Evolutionary conservation across 2,888 invertebrate species (phyloP).

Genomic region (Eristalis tenax): DNA sequence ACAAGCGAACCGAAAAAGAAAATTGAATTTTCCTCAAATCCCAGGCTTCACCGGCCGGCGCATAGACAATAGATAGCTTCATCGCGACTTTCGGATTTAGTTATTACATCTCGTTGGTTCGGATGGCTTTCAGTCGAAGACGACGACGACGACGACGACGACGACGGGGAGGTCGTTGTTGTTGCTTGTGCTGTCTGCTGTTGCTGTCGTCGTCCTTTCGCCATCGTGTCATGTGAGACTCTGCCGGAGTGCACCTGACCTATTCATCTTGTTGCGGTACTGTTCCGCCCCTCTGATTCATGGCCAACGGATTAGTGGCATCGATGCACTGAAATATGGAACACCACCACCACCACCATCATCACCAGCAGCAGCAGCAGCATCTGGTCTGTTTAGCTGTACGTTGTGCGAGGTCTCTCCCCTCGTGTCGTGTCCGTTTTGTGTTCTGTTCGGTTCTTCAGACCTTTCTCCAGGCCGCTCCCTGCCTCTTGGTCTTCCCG

Average conservation of each 20-base stretch:
- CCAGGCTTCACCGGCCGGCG: not conserved
- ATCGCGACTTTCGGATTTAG: conserved; percentile 68
- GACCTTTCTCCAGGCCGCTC: conserved; percentile 51
- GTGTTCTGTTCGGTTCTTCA: conserved; percentile 40
- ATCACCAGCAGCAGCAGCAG: not conserved
- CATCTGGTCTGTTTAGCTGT: conserved; percentile 37
- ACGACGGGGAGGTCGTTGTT: conserved; percentile 1
- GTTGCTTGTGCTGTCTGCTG: not conserved
- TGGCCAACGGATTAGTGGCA: conserved; percentile 43
- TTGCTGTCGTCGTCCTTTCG: conserved; percentile 56
- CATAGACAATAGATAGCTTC: conserved; percentile 42
- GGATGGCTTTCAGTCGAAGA: not conserved
- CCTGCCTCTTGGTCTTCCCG: not conserved
- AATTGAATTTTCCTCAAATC: conserved; percentile 42
- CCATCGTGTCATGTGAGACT: conserved; percentile 65
- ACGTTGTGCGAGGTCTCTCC: conserved; percentile 46
- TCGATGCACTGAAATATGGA: conserved; percentile 65
- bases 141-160: not conserved
- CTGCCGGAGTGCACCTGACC: conserved; percentile 59
- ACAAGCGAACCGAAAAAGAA: conserved; percentile 28
- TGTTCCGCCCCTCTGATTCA: conserved; percentile 69
- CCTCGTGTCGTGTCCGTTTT: conserved; percentile 43
- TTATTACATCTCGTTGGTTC: conserved; percentile 59
- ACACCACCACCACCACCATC: conserved; percentile 44
- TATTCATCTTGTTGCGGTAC: conserved; percentile 65